Evolutionary conservation across 2,888 invertebrate genomes (phyloP).

Genomic region (Synergus japonicus): DNA sequence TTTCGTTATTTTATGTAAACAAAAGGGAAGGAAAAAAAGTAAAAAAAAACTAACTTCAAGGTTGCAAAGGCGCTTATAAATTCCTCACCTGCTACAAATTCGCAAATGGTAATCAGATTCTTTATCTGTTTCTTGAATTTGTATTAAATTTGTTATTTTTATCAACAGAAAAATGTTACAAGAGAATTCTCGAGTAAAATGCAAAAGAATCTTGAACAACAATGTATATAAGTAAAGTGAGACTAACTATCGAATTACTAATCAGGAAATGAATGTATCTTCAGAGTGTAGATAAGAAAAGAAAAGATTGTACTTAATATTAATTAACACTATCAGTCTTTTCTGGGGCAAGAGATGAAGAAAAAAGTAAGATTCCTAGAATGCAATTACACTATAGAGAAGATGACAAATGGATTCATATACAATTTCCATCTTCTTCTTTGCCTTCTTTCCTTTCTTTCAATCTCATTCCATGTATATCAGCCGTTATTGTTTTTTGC

Average conservation of each 20-base stretch:
- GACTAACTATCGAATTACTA: slow-evolving; percentile 10
- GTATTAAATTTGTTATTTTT: neutral
- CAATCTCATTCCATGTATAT: slow-evolving; percentile 42
- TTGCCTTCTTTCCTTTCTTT: slow-evolving; percentile 16
- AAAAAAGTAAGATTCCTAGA: slow-evolving; percentile 40
- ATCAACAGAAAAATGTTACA: neutral
- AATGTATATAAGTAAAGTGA: slow-evolving; percentile 10
- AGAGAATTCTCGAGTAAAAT: too few relatives aligned
- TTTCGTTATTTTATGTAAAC: neutral
- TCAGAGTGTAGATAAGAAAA: neutral
- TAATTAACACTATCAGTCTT: slow-evolving; percentile 35
- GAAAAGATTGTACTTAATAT: slow-evolving; percentile 21
- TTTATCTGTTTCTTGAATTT: neutral
- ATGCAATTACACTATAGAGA: slow-evolving; percentile 23
- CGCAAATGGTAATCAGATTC: slow-evolving; percentile 20
- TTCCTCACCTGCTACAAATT: neutral
- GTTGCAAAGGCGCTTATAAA: neutral
- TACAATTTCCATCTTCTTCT: slow-evolving; percentile 42
- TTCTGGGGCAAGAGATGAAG: slow-evolving; percentile 27
- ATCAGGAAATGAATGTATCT: slow-evolving; percentile 34
- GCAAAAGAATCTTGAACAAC: neutral
- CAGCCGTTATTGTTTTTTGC: slow-evolving; percentile 64
- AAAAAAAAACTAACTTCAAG: neutral
- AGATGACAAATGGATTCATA: slow-evolving; percentile 38
- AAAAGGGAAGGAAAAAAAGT: neutral